A percentile compares a stretch with the other conserved stretches of the same genome.
These are phyloP conservation scores for Megalops atlanticus DNA, from an alignment of 2,113 vertebrate genomes.

Conservation along the genomic window DNA sequence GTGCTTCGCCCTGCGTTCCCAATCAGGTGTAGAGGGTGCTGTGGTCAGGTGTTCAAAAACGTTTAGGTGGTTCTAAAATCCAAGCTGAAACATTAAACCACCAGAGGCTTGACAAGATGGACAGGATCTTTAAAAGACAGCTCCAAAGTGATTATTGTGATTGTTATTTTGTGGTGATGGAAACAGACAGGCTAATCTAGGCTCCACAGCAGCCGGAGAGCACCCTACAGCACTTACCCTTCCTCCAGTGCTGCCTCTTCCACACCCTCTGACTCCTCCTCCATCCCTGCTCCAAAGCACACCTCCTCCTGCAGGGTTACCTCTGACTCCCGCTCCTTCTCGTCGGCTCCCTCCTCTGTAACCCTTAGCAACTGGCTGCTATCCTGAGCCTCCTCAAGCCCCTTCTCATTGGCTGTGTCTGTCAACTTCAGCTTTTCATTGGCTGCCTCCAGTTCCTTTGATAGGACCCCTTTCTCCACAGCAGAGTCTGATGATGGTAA, in stretches of 20 bases:
- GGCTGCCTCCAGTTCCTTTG: neutral
- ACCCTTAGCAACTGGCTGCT: neutral
- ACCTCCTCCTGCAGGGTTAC: constrained; percentile 25
- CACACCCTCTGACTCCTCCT: neutral
- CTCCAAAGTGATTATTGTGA: neutral
- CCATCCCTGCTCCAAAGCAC: constrained; percentile 16
- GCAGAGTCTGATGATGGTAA: neutral
- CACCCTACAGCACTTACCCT: constrained; percentile 46
- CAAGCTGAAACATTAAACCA: no score
- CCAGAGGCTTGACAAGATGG: no score
- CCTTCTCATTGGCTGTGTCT: neutral
- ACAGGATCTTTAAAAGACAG: neutral
- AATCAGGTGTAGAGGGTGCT: no score
- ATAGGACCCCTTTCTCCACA: neutral
- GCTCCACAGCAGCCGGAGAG: neutral
- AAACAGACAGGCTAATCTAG: neutral
- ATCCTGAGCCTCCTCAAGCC: constrained; percentile 20
- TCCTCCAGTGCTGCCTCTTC: constrained; percentile 10
- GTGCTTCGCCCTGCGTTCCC: no score
- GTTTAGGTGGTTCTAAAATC: no score
- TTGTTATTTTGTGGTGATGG: neutral
- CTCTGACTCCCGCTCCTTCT: constrained; percentile 18
- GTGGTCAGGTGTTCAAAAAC: no score
- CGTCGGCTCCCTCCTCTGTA: constrained; percentile 4
- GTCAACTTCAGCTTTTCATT: neutral